phyloP scores from a whole-genome alignment of 2,888 invertebrate species.

The Drosophila eohydei region DNA sequence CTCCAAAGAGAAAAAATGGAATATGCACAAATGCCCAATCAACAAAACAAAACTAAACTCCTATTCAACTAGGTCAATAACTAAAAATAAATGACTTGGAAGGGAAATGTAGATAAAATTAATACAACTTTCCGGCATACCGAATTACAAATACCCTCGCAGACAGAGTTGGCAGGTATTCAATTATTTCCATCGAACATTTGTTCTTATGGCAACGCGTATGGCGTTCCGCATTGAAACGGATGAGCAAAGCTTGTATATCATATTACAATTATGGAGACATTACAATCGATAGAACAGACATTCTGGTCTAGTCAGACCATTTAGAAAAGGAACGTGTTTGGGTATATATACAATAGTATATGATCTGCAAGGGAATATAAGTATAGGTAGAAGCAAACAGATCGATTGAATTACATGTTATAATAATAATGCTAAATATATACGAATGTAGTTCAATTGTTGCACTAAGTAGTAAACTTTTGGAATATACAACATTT shows the following conservation, averaged over 20 bases:
- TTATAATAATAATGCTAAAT: constrained; percentile 21
- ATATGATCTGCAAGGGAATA: constrained; percentile 36
- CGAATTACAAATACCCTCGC: constrained; percentile 41
- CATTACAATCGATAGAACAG: constrained; percentile 8
- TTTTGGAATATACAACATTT: constrained; percentile 71
- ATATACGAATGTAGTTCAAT: constrained; percentile 25
- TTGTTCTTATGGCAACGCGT: constrained; percentile 39
- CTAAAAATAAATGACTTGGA: constrained; percentile 18
- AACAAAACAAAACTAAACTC: constrained; percentile 35
- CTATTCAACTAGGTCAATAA: constrained; percentile 25
- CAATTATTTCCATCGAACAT: constrained; percentile 23
- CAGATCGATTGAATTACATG: constrained; percentile 33
- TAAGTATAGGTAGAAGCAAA: constrained; percentile 14
- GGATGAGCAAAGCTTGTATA: constrained; percentile 7
- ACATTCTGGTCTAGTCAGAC: constrained; percentile 2
- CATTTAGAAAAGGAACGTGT: not conserved
- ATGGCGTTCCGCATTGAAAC: constrained; percentile 1
- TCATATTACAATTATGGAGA: constrained; percentile 9
- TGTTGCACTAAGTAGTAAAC: constrained; percentile 32
- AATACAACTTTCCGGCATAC: constrained; percentile 28
- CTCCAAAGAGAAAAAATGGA: constrained; percentile 10
- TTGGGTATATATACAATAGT: constrained; percentile 6
- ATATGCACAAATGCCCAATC: constrained; percentile 43
- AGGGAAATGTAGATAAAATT: constrained; percentile 7
- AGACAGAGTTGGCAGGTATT: constrained; percentile 9